Evolutionary conservation across 2,797 vertebrate genomes (phyloP).

Genomic region (Pagetopsis macropterus): DNA sequence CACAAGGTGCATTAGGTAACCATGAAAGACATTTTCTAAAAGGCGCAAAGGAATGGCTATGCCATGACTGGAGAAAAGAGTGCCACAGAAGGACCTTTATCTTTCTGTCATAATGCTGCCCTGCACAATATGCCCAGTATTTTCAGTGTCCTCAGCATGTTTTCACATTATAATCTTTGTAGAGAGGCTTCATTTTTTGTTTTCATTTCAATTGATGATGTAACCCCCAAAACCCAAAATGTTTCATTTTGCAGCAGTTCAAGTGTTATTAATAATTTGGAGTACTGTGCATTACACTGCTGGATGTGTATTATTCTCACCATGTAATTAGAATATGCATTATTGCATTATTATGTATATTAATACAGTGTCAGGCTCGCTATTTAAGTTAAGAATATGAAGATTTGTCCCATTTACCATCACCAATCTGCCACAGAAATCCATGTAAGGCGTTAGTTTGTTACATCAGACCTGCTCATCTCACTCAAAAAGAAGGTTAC

Average conservation of each 20-base stretch:
- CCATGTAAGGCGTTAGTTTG: constrained; percentile 8
- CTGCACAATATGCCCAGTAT: constrained; percentile 34
- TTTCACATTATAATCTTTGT: background rate
- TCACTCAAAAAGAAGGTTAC: constrained; percentile 33
- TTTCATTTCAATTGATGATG: constrained; percentile 10
- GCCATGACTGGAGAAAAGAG: constrained; percentile 81
- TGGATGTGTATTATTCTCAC: background rate
- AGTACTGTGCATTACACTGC: background rate
- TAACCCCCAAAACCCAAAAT: background rate
- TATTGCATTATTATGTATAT: background rate
- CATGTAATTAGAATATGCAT: background rate
- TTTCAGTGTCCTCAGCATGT: constrained; percentile 31
- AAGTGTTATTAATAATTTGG: constrained; percentile 13
- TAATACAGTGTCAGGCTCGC: constrained; percentile 1
- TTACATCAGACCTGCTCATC: background rate
- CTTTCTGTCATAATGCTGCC: constrained; percentile 67
- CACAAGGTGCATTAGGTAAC: constrained; percentile 85
- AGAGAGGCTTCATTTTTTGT: background rate
- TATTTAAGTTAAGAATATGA: background rate
- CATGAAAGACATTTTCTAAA: constrained; percentile 85
- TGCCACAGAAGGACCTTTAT: constrained; percentile 73
- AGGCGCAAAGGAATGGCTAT: constrained; percentile 84
- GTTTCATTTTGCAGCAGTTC: background rate
- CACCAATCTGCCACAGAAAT: background rate
- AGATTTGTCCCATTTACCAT: background rate